Evolutionary conservation across 2,888 invertebrate species (phyloP).

Genomic region (Anagyrus pseudococci): DNA sequence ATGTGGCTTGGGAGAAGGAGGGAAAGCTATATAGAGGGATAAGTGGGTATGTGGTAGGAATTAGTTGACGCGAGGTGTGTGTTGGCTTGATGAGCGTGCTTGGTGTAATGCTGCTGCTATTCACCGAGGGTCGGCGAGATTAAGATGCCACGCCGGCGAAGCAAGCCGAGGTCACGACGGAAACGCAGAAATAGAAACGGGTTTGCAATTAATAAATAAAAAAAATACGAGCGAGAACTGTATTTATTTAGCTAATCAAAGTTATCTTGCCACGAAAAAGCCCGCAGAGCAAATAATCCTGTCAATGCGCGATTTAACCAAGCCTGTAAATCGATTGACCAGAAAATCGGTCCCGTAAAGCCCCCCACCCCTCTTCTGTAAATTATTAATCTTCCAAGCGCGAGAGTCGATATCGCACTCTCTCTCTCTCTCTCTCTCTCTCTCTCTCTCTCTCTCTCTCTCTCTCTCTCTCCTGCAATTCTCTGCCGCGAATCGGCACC

Average conservation of each 20-base stretch:
- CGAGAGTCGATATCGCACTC: neutral
- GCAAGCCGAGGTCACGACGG: no score
- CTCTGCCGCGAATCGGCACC: neutral
- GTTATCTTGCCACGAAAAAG: neutral
- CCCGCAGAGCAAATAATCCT: neutral
- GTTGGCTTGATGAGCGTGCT: no score
- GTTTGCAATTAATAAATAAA: neutral
- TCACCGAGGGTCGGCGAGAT: no score
- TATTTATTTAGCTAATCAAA: no score
- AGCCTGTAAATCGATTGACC: neutral
- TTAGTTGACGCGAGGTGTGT: neutral
- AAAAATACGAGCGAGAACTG: neutral
- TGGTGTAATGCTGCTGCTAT: no score
- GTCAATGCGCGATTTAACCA: neutral
- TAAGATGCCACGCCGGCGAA: no score
- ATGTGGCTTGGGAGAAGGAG: constrained; percentile 1
- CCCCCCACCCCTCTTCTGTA: no score
- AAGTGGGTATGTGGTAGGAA: neutral
- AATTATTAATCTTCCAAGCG: neutral
- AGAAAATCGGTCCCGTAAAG: neutral
- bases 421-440: no score
- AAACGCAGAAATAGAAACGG: no score
- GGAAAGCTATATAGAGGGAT: neutral
- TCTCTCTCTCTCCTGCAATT: no score
- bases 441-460: no score